Conservation (phyloP, 2,113 vertebrate species). For the Elachura formosa region DNA sequence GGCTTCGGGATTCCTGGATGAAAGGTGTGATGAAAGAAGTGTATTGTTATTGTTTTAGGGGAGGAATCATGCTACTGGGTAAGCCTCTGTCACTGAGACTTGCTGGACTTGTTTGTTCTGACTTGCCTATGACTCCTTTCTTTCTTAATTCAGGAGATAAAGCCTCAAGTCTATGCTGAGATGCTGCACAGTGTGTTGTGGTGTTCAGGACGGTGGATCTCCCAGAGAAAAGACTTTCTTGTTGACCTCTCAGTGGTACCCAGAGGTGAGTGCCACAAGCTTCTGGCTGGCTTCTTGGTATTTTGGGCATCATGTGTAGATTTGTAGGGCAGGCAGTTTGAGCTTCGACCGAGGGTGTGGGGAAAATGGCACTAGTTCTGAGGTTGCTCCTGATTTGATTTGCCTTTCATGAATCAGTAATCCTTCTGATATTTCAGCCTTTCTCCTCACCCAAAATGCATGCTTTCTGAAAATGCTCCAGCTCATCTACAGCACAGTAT, state of each 20-base stretch:
- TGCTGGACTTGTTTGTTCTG: constrained; percentile 68
- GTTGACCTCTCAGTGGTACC: background rate
- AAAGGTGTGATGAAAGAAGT: constrained; percentile 63
- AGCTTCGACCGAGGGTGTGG: rapidly evolving
- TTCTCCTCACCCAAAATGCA: background rate
- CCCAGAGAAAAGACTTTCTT: background rate
- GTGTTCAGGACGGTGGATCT: background rate
- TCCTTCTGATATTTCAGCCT: background rate
- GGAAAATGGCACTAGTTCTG: background rate
- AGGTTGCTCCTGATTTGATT: background rate
- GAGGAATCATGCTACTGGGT: constrained; percentile 58
- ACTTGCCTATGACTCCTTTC: constrained; percentile 60
- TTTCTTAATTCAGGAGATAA: constrained; percentile 64
- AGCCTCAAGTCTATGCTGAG: constrained; percentile 46
- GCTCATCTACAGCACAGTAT: background rate
- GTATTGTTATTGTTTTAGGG: constrained; percentile 65
- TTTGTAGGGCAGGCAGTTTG: background rate
- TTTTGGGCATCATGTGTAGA: rapidly evolving
- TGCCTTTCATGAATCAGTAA: background rate
- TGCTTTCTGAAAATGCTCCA: background rate
- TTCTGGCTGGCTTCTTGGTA: background rate
- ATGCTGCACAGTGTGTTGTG: constrained; percentile 30
- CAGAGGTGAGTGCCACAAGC: constrained; percentile 9
- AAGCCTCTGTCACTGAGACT: constrained; percentile 66
- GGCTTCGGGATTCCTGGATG: constrained; percentile 55